Conservation (phyloP, 1,140 invertebrate species). For the Achatina immaculata region DNA sequence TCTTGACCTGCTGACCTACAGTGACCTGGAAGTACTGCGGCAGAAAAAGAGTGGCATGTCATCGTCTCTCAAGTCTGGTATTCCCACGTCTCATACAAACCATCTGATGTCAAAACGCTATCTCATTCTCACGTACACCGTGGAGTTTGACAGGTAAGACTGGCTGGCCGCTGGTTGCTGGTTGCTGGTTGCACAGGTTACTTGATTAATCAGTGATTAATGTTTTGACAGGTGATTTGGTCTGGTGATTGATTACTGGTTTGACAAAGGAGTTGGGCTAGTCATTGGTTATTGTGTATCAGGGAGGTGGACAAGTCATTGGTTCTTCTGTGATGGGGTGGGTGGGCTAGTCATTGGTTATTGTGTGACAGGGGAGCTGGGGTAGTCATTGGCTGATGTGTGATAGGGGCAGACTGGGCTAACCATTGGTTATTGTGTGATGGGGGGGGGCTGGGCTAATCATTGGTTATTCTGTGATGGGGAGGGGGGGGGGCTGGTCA, state of each 20-base stretch:
- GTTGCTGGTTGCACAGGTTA: too few relatives aligned
- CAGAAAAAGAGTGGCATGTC: constrained; percentile 60
- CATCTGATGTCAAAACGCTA: constrained; percentile 68
- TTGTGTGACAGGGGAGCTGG: too few relatives aligned
- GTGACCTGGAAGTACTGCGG: constrained; percentile 67
- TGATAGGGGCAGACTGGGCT: too few relatives aligned
- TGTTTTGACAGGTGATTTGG: neutral
- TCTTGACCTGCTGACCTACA: constrained; percentile 69
- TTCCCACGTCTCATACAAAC: constrained; percentile 47
- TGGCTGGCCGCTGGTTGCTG: too few relatives aligned
- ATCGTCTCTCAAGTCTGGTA: constrained; percentile 47
- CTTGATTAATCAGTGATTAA: too few relatives aligned
- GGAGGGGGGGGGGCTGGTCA: neutral
- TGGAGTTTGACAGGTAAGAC: constrained; percentile 71
- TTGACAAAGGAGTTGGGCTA: constrained; percentile 2
- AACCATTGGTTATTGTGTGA: neutral
- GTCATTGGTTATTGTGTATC: too few relatives aligned
- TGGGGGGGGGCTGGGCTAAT: neutral
- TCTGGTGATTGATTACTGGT: too few relatives aligned
- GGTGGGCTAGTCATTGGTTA: too few relatives aligned
- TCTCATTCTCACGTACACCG: constrained; percentile 70
- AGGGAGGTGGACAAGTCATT: too few relatives aligned
- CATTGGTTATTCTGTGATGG: too few relatives aligned
- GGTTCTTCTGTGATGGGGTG: too few relatives aligned
- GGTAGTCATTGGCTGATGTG: too few relatives aligned